Base-by-base conservation (phyloP, 1,140 invertebrate species). In the Drosophila busckii region DNA sequence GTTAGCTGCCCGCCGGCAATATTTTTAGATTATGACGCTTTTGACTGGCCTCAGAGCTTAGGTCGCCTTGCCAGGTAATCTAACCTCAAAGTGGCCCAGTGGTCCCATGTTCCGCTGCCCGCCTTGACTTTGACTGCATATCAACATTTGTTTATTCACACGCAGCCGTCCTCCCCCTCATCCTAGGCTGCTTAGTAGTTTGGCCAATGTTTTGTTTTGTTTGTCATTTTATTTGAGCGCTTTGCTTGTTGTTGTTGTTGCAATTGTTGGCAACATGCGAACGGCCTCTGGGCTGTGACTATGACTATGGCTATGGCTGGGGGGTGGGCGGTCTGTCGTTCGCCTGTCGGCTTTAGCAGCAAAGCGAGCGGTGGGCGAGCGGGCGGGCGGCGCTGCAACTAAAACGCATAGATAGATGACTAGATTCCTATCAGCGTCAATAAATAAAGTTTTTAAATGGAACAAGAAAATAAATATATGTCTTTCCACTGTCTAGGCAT, bases 361-460 rank as follows among this genome's bases (percentile, higher is more conserved):
- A 9, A 15, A 3, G 6, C 7, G 2, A 8, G 2, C 6, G 19
- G 25, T 17, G n/a, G 9, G 10, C 1, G 4, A 23, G 23, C n/a
- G 31, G 28, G n/a, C 13, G 22, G 4, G 17, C 16, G 34, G 23
- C 34, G 23, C 37, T 44, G 54, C 50, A 35, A 3, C 52, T 58
- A 59, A 76, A 78, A 78, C 67, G 73, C 67, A 69, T 60, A 71
- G 73, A 78, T 78, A 78, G 67, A 70, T 78, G 71, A 56, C 71
- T 71, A 70, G 71, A 78, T 78, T 78, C 73, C 71, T 71, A 78
- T 78, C 71, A 78, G 71, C 73, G 73, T 71, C 71, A 78, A 78
- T 78, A 78, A 78, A 78, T 78, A 78, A 78, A 80, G 73, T 78
- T 78, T 78, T 78, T 80, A 78, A 78, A 80, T 80, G 73, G 67